Conservation (phyloP, 2,113 vertebrate species). For the Syrmaticus mikado region DNA sequence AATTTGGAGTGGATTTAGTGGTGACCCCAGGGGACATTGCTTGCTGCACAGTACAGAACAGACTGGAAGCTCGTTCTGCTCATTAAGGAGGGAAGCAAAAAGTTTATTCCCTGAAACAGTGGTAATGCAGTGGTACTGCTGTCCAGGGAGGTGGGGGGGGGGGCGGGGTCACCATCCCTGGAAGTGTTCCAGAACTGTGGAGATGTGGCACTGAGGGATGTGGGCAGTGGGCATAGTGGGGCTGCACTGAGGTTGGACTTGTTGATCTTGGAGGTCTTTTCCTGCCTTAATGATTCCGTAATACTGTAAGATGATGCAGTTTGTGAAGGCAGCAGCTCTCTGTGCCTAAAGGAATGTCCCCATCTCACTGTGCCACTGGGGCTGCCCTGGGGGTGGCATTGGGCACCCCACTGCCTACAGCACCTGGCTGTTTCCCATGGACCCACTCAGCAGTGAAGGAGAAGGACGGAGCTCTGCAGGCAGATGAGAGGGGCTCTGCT, state of each 20-base stretch:
- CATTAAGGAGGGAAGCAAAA: accelerated
- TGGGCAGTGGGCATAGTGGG: too few relatives aligned
- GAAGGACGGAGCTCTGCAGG: accelerated
- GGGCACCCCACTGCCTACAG: neutral
- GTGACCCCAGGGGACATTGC: neutral
- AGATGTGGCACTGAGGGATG: too few relatives aligned
- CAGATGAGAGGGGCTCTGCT: neutral
- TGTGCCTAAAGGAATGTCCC: accelerated
- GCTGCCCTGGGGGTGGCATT: neutral
- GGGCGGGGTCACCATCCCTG: too few relatives aligned
- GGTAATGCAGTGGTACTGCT: too few relatives aligned
- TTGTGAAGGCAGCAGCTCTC: accelerated
- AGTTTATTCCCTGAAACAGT: too few relatives aligned
- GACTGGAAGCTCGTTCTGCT: neutral
- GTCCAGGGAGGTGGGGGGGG: too few relatives aligned
- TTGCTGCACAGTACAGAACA: neutral
- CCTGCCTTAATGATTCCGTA: too few relatives aligned
- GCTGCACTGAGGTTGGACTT: too few relatives aligned
- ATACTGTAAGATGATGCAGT: neutral
- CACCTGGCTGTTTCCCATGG: accelerated
- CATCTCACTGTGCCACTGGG: neutral
- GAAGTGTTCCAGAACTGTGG: too few relatives aligned
- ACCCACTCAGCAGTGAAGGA: accelerated
- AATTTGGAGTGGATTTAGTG: neutral
- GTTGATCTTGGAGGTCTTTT: too few relatives aligned